Conservation (phyloP, 2,888 invertebrate species). For the Ganaspis brasiliensis region DNA sequence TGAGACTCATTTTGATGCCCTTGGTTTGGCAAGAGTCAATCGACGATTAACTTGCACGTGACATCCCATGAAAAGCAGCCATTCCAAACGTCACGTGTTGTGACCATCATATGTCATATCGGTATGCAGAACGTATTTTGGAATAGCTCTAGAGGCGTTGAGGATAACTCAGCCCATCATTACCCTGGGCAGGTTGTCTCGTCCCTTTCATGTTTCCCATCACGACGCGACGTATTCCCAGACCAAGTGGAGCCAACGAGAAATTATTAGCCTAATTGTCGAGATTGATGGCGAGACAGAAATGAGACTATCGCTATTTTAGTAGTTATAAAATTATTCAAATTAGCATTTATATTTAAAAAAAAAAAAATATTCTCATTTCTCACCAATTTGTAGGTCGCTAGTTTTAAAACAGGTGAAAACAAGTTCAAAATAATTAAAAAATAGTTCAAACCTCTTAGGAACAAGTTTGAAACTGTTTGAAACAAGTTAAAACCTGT, state of each 20-base stretch:
- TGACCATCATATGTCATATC: constrained; percentile 39
- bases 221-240: constrained; percentile 46
- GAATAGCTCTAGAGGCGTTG: constrained; percentile 30
- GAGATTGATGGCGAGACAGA: constrained; percentile 65
- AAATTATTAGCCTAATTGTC: constrained; percentile 68
- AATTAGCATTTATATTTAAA: no score
- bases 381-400: no score
- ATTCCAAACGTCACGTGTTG: constrained; percentile 27
- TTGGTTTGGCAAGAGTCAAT: constrained; percentile 2
- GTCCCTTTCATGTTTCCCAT: constrained; percentile 33
- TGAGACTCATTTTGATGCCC: background rate
- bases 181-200: constrained; percentile 23
- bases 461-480: no score
- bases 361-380: no score
- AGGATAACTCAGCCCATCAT: constrained; percentile 40
- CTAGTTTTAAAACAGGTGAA: no score
- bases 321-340: no score
- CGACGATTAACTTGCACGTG: constrained; percentile 33
- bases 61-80: constrained; percentile 13
- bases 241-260: constrained; percentile 46
- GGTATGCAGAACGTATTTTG: constrained; percentile 39
- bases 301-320: constrained; percentile 60
- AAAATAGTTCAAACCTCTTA: no score
- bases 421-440: no score
- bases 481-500: no score